Evolutionary conservation across 1,140 invertebrate species (phyloP).

Genomic region (Brachionus angularis): DNA sequence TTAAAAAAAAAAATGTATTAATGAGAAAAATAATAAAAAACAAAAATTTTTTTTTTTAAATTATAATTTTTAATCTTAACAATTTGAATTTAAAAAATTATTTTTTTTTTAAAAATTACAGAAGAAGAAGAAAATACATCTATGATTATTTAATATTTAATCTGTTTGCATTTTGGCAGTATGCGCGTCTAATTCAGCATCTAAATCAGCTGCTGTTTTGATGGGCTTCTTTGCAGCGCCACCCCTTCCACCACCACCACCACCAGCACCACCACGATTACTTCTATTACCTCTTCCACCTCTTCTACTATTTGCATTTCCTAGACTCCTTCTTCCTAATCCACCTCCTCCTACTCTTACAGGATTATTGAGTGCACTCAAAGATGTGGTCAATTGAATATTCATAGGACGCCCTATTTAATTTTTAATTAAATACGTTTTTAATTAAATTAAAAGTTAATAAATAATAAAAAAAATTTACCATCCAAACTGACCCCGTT

Average conservation of each 20-base stretch:
- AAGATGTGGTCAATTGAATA: constrained; percentile 25
- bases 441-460: neutral
- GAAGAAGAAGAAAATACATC: neutral
- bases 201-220: constrained; percentile 12
- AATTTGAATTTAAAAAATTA: too few species aligned
- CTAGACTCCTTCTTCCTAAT: neutral
- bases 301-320: neutral
- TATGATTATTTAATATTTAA: neutral
- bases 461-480: constrained; percentile 49
- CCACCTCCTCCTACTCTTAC: too few species aligned
- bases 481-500: constrained; percentile 93
- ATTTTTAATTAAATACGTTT: neutral
- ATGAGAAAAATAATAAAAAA: too few species aligned
- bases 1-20: too few species aligned
- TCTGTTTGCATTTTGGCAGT: constrained; percentile 43
- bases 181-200: constrained; percentile 40
- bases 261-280: constrained; percentile 4
- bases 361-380: constrained; percentile 1
- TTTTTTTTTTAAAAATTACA: too few species aligned
- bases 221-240: neutral
- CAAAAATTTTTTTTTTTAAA: too few species aligned
- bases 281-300: neutral
- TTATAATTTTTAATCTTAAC: too few species aligned
- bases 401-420: constrained; percentile 44
- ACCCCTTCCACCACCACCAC: neutral